Base-by-base conservation (phyloP, 1,140 invertebrate species). In the Anthonomus grandis region DNA sequence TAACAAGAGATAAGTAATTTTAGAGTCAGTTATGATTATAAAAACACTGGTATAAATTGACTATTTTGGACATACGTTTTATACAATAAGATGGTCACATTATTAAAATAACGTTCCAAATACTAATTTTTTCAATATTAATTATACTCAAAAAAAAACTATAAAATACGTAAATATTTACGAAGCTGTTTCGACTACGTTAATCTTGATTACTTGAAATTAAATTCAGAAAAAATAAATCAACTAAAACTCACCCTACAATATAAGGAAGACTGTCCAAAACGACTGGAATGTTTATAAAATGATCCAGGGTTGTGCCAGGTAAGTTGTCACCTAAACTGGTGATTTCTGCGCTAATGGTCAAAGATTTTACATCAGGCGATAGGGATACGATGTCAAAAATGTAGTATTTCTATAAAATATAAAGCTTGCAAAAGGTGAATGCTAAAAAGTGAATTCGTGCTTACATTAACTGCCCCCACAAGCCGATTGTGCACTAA, bases 201-300 rank as follows among this genome's bases (percentile, higher is more conserved):
- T n/a, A n/a, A n/a, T n/a, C n/a, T n/a, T n/a, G n/a, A n/a, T n/a
- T n/a, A n/a, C n/a, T n/a, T n/a, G n/a, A n/a, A n/a, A n/a, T n/a
- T n/a, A n/a, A n/a, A n/a, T n/a, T n/a, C n/a, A n/a, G n/a, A n/a
- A n/a, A n/a, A n/a, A n/a, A n/a, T n/a, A n/a, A n/a, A n/a, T n/a
- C n/a, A n/a, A n/a, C 13, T 8, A 21, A 10, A 10, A 19, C 47
- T 51, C 54, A 59, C 56, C 56, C 46, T 23, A 24, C 21, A 19
- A 62, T 13, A 34, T 44, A 52, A 25, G 56, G 60, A 51, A 19
- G 39, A 27, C 46, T 59, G 9, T 50, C 31, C 17, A 53, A 36
- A 21, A 22, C 23, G 5, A 62, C 50, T 10, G 60, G 60, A 12
- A 62, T 34, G 12, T 50, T 6, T 17, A 62, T 10, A n/a, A 12